phyloP scores from a whole-genome alignment of 1,140 invertebrate species.

The Steinernema feltiae region DNA sequence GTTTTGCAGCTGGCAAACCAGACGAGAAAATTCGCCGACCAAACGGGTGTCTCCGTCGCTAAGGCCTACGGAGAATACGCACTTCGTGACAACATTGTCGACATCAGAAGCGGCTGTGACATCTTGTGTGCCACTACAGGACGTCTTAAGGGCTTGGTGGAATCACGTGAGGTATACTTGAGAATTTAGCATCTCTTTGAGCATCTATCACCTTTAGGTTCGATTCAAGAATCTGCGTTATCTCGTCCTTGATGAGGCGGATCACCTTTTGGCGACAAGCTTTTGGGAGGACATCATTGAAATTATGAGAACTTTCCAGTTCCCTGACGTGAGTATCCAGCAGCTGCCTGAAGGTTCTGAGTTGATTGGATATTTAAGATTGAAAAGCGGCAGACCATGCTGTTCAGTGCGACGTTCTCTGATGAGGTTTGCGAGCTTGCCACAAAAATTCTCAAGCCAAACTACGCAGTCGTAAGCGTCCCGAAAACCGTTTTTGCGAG shows the following conservation, averaged over 20 bases:
- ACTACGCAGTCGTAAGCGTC: neutral
- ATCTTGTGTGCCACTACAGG: slow-evolving; percentile 89
- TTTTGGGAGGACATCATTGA: slow-evolving; percentile 48
- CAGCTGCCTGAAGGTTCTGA: no score
- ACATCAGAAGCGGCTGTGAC: slow-evolving; percentile 69
- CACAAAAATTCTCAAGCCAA: neutral
- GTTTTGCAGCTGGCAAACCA: slow-evolving; percentile 95
- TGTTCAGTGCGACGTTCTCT: slow-evolving; percentile 59
- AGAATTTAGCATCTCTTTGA: slow-evolving; percentile 11
- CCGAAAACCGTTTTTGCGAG: neutral
- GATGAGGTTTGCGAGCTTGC: neutral
- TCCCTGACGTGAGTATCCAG: slow-evolving; percentile 45
- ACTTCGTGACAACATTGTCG: slow-evolving; percentile 23
- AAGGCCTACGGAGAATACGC: slow-evolving; percentile 41
- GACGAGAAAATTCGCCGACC: slow-evolving; percentile 87
- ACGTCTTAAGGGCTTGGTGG: slow-evolving; percentile 76
- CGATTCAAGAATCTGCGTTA: slow-evolving; percentile 69
- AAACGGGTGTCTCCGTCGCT: slow-evolving; percentile 41
- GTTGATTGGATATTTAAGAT: no score
- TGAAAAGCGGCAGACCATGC: slow-evolving; percentile 61
- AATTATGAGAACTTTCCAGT: slow-evolving; percentile 30
- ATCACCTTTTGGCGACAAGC: slow-evolving; percentile 80
- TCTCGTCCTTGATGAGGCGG: slow-evolving; percentile 88
- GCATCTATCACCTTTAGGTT: slow-evolving; percentile 45
- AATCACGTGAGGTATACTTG: slow-evolving; percentile 67